Evolutionary conservation across 2,113 vertebrate species (phyloP).

Genomic region (Aspiorhynchus laticeps): DNA sequence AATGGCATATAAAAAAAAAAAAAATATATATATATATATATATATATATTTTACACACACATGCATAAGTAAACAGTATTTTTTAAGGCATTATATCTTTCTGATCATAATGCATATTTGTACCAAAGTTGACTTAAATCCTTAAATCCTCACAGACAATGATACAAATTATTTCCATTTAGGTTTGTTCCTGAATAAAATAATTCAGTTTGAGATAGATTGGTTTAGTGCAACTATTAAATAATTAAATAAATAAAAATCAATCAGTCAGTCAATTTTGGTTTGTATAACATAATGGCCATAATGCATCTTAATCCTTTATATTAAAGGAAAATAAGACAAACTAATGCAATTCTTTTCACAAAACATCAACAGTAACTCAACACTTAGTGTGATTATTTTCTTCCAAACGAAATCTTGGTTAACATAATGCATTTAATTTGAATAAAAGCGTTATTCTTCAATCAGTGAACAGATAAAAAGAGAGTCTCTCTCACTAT

Average conservation of each 20-base stretch:
- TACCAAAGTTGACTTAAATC: background rate
- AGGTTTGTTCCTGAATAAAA: background rate
- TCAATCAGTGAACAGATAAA: background rate
- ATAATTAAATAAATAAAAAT: too few relatives aligned
- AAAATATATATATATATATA: too few relatives aligned
- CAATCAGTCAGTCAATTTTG: too few relatives aligned
- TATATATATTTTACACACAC: too few relatives aligned
- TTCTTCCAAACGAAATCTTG: background rate
- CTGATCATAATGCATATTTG: background rate
- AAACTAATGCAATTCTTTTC: background rate
- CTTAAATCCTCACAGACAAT: too few relatives aligned
- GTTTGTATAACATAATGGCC: too few relatives aligned
- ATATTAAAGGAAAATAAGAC: background rate
- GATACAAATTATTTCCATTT: too few relatives aligned
- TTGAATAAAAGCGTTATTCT: background rate
- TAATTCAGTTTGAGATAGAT: too few relatives aligned
- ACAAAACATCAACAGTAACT: background rate
- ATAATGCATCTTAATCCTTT: too few relatives aligned
- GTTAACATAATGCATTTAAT: background rate
- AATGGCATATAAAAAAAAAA: too few relatives aligned
- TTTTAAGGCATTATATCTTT: background rate
- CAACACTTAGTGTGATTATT: background rate
- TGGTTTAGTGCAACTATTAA: background rate
- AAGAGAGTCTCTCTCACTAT: background rate
- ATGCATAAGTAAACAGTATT: too few relatives aligned